A percentile compares a stretch with the other conserved stretches of the same genome.
These are phyloP conservation scores for Heliconius aoede DNA, from an alignment of 2,888 invertebrate genomes.

Conservation along the genomic window DNA sequence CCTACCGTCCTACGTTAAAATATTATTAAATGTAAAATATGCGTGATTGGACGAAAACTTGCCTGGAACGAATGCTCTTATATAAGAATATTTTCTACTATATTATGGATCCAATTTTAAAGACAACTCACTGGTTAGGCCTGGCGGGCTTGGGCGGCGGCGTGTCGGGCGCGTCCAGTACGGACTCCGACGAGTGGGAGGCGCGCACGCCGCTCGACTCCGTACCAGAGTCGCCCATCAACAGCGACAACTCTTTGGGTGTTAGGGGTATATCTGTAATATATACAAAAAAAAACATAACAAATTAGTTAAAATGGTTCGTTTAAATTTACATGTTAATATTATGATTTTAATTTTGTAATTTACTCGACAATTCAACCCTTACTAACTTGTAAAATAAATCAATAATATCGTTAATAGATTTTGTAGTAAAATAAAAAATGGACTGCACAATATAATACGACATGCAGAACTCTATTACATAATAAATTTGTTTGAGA, in stretches of 20 bases:
- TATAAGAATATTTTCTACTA: too few relatives aligned
- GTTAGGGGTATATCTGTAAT: slow-evolving; percentile 91
- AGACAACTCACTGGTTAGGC: slow-evolving; percentile 85
- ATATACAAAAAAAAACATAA: too few relatives aligned
- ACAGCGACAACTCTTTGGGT: slow-evolving; percentile 88
- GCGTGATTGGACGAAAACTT: too few relatives aligned
- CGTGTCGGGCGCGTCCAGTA: slow-evolving; percentile 84
- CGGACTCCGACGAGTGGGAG: slow-evolving; percentile 92
- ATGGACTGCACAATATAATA: background rate
- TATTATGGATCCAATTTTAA: background rate
- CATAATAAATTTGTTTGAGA: background rate
- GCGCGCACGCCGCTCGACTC: slow-evolving; percentile 85
- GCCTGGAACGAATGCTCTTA: too few relatives aligned
- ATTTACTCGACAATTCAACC: background rate
- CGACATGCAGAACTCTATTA: background rate
- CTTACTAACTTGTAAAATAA: background rate
- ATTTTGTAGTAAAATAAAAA: background rate
- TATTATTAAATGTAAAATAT: too few relatives aligned
- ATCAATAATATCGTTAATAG: background rate
- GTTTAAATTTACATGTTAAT: background rate
- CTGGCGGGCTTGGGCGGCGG: slow-evolving; percentile 96
- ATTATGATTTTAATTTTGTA: background rate
- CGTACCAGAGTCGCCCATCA: slow-evolving; percentile 86
- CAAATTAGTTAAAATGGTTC: background rate
- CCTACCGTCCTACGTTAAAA: too few relatives aligned